These are phyloP conservation scores for Myxocyprinus asiaticus DNA, from an alignment of 2,113 vertebrate genomes.

Conservation along the genomic window DNA sequence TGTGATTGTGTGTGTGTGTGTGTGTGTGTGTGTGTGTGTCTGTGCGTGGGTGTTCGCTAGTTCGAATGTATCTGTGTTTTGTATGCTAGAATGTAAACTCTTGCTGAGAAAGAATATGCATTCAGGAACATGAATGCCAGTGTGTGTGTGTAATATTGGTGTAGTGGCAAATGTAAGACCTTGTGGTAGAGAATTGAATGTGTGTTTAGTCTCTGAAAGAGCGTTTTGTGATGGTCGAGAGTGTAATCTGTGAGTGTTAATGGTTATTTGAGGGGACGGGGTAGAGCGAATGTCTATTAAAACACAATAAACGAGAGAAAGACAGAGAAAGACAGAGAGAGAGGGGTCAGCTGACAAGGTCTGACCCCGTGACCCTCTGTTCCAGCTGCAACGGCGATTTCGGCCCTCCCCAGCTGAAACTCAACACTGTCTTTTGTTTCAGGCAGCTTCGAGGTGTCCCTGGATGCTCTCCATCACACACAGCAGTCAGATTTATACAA, in stretches of 20 bases:
- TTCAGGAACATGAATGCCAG: constrained; percentile 1
- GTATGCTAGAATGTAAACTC: constrained; percentile 25
- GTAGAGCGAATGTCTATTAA: constrained; percentile 52
- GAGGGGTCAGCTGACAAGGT: constrained; percentile 64
- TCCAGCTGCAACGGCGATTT: constrained; percentile 55
- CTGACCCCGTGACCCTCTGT: constrained; percentile 72
- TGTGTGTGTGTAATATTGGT: constrained; percentile 34
- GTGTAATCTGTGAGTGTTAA: constrained; percentile 27
- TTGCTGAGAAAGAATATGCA: constrained; percentile 13
- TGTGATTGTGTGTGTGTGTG: not conserved
- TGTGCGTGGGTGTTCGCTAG: constrained; percentile 49
- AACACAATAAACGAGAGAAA: constrained; percentile 60
- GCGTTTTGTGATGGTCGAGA: constrained; percentile 10
- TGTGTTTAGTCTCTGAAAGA: constrained; percentile 29
- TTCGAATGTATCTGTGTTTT: constrained; percentile 43
- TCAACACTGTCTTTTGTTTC: constrained; percentile 55
- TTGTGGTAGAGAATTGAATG: constrained; percentile 12
- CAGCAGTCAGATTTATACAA: constrained; percentile 53
- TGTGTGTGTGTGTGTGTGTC: constrained; percentile 38
- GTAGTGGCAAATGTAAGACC: constrained; percentile 43
- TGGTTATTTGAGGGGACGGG: constrained; percentile 37
- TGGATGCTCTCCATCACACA: constrained; percentile 47
- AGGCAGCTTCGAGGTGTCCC: constrained; percentile 47
- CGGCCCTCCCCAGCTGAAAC: constrained; percentile 52
- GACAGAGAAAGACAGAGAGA: constrained; percentile 23